Evolutionary conservation across 92 coral and sea anemone genomes (phyloP).

Genomic region (Porites rus): DNA sequence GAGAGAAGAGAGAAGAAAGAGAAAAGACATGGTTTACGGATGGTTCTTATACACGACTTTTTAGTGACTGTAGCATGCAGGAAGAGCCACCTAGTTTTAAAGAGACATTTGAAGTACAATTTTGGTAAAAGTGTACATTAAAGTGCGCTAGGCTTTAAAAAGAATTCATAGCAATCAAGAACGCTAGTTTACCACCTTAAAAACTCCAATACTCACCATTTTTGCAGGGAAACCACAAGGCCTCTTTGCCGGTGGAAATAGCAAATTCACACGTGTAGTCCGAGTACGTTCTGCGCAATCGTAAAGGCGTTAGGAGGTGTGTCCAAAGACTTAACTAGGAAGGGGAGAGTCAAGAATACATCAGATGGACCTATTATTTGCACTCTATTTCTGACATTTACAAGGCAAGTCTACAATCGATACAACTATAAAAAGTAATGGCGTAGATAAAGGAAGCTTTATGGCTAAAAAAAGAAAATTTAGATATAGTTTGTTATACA

Average conservation of each 20-base stretch:
- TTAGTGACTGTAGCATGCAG: no score
- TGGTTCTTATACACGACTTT: no score
- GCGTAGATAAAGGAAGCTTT: no score
- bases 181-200: not conserved
- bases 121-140: not conserved
- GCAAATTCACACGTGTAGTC: slow-evolving; percentile 39
- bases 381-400: no score
- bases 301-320: slow-evolving; percentile 21
- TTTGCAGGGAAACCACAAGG: slow-evolving; percentile 14
- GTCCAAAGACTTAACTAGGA: not conserved
- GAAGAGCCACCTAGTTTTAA: not conserved
- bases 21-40: no score
- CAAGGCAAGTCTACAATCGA: no score
- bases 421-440: no score
- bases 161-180: not conserved
- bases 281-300: slow-evolving; percentile 23
- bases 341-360: not conserved
- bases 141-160: not conserved
- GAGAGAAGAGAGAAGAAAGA: no score
- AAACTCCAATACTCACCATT: slow-evolving; percentile 32
- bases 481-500: no score
- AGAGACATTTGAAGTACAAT: not conserved
- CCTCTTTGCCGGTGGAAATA: not conserved
- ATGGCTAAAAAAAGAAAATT: not conserved
- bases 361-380: not conserved